Evolutionary conservation across 2,888 invertebrate genomes (phyloP).

Genomic region (Orchesella flavescens): DNA sequence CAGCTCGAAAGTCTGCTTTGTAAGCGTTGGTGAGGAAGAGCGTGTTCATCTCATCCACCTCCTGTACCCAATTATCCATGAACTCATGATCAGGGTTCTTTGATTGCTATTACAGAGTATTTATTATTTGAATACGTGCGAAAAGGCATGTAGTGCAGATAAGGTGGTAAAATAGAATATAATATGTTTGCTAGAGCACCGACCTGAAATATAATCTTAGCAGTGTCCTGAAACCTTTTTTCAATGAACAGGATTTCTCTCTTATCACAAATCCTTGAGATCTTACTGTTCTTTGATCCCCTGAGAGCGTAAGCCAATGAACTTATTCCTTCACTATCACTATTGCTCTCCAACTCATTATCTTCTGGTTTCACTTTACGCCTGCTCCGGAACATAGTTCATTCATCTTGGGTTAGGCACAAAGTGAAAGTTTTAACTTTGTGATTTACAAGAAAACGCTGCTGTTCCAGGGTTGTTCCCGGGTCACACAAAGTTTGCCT

Average conservation of each 20-base stretch:
- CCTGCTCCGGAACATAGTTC: conserved; percentile 28
- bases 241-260: conserved; percentile 59
- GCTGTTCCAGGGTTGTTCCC: too few species aligned
- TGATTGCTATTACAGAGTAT: background rate
- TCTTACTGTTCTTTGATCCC: conserved; percentile 20
- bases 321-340: conserved; percentile 30
- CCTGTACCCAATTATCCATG: conserved; percentile 1
- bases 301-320: conserved; percentile 28
- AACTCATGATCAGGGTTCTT: background rate
- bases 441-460: background rate
- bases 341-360: background rate
- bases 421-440: background rate
- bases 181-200: conserved; percentile 14
- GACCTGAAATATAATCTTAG: conserved; percentile 63
- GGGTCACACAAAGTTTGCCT: too few species aligned
- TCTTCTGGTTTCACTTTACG: conserved; percentile 35
- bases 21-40: conserved; percentile 1
- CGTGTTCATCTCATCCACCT: conserved; percentile 10
- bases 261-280: conserved; percentile 30
- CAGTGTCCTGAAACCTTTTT: conserved; percentile 66
- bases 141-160: background rate
- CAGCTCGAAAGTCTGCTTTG: conserved; percentile 14
- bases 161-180: background rate
- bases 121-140: background rate
- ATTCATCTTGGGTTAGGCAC: background rate